Base-by-base conservation (phyloP, 2,797 vertebrate species). In the Syngnathus rostellatus region DNA sequence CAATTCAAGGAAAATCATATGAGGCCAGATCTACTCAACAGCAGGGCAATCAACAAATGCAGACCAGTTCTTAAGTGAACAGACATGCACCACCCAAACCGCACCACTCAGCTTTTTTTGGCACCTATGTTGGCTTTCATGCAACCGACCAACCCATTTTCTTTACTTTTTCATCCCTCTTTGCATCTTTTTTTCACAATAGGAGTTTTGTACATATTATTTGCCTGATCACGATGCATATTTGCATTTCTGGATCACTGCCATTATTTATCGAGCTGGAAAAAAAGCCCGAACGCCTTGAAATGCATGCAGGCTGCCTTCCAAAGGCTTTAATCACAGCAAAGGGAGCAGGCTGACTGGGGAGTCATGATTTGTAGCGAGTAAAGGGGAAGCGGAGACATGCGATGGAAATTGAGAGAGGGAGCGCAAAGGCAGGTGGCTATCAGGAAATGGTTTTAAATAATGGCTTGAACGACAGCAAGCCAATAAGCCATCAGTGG, bases 271-370 rank as follows among this genome's bases (percentile, higher is more conserved):
- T 73, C 82, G 77, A 72, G 76, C 62, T 73, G 81, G 23, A 23
- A 79, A 80, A 79, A 75, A 81, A 67, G 77, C 81, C 79, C 78
- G 55, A 39, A 10, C 77, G 78, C 75, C 80, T 21, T 77, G 73
- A 87, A 86, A 86, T 80, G 70, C 83, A 83, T 78, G 83, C 82
- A 74, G 84, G 84, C 81, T 77, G 70, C 66, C 78, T 77, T 84
- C 85, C 86, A 86, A 85, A 81, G 74, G 72, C 69, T 68, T 68
- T 83, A 84, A 85, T 88, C 82, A 82, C 77, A 74, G 77, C 76
- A 77, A 61, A 71, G 80, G 82, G 85, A 85, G 77, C 70, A 78
- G 77, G 71, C 84, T 74, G 79, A 75, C 74, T 71, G 74, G 76
- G 80, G 70, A 85, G 85, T 83, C 81, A 84, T 72, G 69, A 88